Percentiles rank a stretch among this genome's conserved stretches.
Conservation (phyloP, 2,113 vertebrate genomes). For the Beaufortia kweichowensis region DNA sequence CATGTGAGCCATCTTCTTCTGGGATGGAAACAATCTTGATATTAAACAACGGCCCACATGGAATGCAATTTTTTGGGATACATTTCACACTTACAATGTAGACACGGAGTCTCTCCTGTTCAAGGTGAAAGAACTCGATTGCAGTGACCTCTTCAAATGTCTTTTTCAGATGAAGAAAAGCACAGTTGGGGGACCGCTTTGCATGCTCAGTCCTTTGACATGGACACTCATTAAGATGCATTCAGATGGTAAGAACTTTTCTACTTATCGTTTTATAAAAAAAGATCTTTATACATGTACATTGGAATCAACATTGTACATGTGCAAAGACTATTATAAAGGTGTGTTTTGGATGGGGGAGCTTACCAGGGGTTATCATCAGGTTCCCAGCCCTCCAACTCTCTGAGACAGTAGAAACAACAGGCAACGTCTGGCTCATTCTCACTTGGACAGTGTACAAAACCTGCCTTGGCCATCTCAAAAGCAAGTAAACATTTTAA, state of each 20-base stretch:
- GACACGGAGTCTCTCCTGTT: slow-evolving; percentile 72
- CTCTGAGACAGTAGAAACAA: slow-evolving; percentile 82
- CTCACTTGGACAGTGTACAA: slow-evolving; percentile 74
- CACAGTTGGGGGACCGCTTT: slow-evolving; percentile 71
- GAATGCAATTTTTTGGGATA: not conserved
- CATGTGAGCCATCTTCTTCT: slow-evolving; percentile 70
- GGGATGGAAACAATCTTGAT: not conserved
- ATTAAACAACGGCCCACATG: too few species aligned
- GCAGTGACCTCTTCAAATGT: slow-evolving; percentile 72
- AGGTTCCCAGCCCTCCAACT: slow-evolving; percentile 80
- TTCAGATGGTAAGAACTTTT: not conserved
- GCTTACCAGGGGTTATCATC: slow-evolving; percentile 77
- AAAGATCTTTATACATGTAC: too few species aligned
- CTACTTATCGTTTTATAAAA: too few species aligned
- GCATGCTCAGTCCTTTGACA: slow-evolving; percentile 71
- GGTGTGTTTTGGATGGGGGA: not conserved
- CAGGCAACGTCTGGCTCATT: slow-evolving; percentile 75
- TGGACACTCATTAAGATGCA: not conserved
- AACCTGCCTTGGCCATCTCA: slow-evolving; percentile 81
- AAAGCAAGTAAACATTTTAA: not conserved
- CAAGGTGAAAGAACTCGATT: slow-evolving; percentile 73
- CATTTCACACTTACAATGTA: slow-evolving; percentile 71
- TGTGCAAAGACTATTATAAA: not conserved
- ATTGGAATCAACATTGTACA: not conserved
- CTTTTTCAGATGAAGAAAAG: slow-evolving; percentile 71